These are phyloP conservation scores for Halictus rubicundus DNA, from an alignment of 1,140 invertebrate genomes.

Conservation along the genomic window DNA sequence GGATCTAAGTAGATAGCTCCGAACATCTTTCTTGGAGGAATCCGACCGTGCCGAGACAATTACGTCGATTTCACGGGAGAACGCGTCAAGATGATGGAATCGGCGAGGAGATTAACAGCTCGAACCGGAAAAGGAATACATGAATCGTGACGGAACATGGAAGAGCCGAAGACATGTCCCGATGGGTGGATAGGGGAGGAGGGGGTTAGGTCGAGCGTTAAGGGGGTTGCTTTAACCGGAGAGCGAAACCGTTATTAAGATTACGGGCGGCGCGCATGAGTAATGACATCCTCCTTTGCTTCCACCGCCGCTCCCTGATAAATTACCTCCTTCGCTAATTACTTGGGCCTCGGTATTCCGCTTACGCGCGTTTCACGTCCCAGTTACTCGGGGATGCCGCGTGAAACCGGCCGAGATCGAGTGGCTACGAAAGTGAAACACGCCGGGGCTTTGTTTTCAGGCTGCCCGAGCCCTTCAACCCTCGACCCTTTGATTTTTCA, in stretches of 20 bases:
- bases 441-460: too few species aligned
- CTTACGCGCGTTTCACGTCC: slow-evolving; percentile 60
- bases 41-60: neutral
- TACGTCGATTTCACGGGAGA: neutral
- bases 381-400: slow-evolving; percentile 28
- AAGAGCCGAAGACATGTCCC: neutral
- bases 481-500: neutral
- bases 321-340: slow-evolving; percentile 67
- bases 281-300: slow-evolving; percentile 67
- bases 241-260: slow-evolving; percentile 65
- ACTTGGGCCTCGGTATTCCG: slow-evolving; percentile 59
- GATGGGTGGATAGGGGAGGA: neutral
- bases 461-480: neutral
- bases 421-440: slow-evolving; percentile 10
- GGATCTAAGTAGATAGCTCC: too few species aligned
- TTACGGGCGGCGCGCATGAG: slow-evolving; percentile 63
- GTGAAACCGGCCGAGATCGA: slow-evolving; percentile 30
- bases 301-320: slow-evolving; percentile 57
- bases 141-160: neutral
- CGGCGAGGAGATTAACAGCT: neutral
- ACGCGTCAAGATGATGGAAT: neutral
- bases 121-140: neutral
- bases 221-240: slow-evolving; percentile 32
- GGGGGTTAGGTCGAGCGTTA: neutral
- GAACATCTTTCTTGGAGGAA: neutral